These are phyloP conservation scores for Petrophora chlorosata DNA, from an alignment of 2,888 invertebrate genomes.

Conservation along the genomic window DNA sequence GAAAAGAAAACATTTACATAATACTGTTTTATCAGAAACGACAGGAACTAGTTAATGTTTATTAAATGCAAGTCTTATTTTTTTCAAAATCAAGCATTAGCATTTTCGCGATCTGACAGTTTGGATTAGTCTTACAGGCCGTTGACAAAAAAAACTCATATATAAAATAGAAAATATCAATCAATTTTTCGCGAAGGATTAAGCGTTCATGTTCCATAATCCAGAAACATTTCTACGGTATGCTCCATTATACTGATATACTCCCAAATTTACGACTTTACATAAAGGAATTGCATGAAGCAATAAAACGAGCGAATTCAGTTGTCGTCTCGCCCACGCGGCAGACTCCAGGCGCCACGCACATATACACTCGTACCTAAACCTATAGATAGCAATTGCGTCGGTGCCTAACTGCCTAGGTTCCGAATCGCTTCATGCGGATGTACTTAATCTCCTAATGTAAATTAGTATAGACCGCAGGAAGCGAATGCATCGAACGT, in stretches of 20 bases:
- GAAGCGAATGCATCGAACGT: constrained; percentile 35
- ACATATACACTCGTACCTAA: constrained; percentile 33
- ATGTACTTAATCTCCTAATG: constrained; percentile 41
- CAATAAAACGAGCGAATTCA: constrained; percentile 70
- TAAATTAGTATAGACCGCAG: constrained; percentile 37
- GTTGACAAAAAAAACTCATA: no score
- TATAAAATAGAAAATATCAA: no score
- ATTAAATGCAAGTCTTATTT: no score
- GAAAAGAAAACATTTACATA: no score
- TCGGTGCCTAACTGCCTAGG: constrained; percentile 25
- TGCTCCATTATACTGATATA: constrained; percentile 12
- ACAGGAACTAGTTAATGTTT: no score
- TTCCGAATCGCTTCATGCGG: constrained; percentile 24
- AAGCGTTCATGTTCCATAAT: neutral
- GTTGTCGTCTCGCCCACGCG: constrained; percentile 71
- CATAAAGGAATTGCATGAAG: constrained; percentile 64
- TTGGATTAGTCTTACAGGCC: no score
- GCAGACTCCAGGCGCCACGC: constrained; percentile 75
- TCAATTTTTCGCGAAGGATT: no score
- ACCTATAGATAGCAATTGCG: constrained; percentile 32
- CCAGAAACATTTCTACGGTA: neutral
- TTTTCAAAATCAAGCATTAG: no score
- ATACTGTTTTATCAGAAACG: no score
- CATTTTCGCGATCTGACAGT: no score
- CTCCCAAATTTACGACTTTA: constrained; percentile 25